Evolutionary conservation across 2,113 vertebrate genomes (phyloP).

Genomic region (Dicentrarchus labrax): DNA sequence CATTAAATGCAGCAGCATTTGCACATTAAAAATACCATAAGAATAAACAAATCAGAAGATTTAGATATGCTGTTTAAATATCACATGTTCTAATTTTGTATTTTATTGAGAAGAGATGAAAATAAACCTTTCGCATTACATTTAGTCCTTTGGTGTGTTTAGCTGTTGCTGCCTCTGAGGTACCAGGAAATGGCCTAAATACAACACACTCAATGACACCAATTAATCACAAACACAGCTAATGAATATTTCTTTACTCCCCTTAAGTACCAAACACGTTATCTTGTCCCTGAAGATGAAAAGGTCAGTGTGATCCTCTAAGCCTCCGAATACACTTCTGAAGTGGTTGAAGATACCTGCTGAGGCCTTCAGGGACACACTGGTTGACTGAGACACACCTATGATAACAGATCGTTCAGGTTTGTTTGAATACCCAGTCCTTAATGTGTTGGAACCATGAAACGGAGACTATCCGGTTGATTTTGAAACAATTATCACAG

Average conservation of each 20-base stretch:
- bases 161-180: slow-evolving; percentile 32
- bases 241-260: slow-evolving; percentile 50
- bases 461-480: too few species aligned
- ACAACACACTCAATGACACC: slow-evolving; percentile 47
- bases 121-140: not conserved
- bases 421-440: not conserved
- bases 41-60: not conserved
- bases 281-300: slow-evolving; percentile 34
- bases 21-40: not conserved
- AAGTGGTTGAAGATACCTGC: slow-evolving; percentile 15
- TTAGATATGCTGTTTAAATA: not conserved
- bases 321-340: slow-evolving; percentile 11
- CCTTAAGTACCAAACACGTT: slow-evolving; percentile 35
- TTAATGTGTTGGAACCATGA: not conserved
- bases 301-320: slow-evolving; percentile 45
- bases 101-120: not conserved
- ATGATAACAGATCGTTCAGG: not conserved
- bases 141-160: slow-evolving; percentile 14
- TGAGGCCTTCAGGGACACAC: slow-evolving; percentile 32
- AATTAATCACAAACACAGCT: slow-evolving; percentile 55
- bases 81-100: not conserved
- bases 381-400: not conserved
- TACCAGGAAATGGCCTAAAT: slow-evolving; percentile 57
- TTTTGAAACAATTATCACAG: too few species aligned
- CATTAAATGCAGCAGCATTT: not conserved